These are phyloP conservation scores for Horisme vitalbata DNA, from an alignment of 2,888 invertebrate species.

Conservation along the genomic window DNA sequence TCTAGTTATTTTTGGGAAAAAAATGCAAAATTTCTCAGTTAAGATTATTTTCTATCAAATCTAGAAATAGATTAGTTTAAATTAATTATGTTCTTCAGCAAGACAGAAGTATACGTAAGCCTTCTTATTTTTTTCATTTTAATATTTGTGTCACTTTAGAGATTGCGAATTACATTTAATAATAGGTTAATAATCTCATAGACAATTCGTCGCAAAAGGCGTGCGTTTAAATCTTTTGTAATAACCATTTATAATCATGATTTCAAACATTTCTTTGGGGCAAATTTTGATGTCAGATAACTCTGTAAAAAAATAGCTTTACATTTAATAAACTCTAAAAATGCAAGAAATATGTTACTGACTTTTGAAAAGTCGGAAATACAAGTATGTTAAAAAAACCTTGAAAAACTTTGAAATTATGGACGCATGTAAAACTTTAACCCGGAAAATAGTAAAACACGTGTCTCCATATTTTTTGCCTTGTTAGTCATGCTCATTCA, in stretches of 20 bases:
- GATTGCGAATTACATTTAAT: too few species aligned
- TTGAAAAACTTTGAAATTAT: background rate
- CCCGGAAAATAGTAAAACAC: conserved; percentile 12
- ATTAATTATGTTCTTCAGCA: too few species aligned
- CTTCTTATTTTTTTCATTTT: too few species aligned
- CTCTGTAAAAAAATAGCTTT: too few species aligned
- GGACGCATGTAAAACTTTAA: background rate
- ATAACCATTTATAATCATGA: background rate
- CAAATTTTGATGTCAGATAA: too few species aligned
- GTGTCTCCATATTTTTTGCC: conserved; percentile 4
- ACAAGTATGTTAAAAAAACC: background rate
- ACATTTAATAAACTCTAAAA: too few species aligned
- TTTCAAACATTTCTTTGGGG: background rate
- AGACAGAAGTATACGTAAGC: too few species aligned
- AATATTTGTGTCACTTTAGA: too few species aligned
- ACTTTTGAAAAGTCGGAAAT: background rate
- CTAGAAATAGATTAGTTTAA: too few species aligned
- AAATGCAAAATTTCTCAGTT: too few species aligned
- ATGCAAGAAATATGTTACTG: background rate
- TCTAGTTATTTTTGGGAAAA: too few species aligned
- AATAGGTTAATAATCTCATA: background rate
- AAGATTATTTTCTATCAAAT: too few species aligned
- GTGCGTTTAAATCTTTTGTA: conserved; percentile 50
- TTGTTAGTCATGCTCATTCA: conserved; percentile 29
- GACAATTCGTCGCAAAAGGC: conserved; percentile 19